Base-by-base conservation (phyloP, 2,888 invertebrate species). In the Lingula anatina region DNA sequence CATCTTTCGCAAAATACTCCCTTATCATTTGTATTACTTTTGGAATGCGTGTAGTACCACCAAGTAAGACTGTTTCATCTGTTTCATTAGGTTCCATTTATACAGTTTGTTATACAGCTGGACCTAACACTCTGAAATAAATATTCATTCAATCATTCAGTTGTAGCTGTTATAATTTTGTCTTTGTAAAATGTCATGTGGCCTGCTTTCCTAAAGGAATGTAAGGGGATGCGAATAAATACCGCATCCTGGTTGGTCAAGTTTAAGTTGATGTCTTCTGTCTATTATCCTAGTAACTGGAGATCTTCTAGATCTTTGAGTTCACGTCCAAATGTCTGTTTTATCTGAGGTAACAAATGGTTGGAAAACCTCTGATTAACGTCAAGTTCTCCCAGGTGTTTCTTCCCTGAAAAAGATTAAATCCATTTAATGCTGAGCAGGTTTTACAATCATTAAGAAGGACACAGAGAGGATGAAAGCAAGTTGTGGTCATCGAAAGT, bases 331-430 rank as follows among this genome's bases (percentile, higher is more conserved):
- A 63, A 71, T 43, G 66, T 54, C n/a, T 63, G 53, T 28, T 68
- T 57, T 35, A 79, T 69, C 1, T 59, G 50, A 15, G 53, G 51
- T 47, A 60, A 53, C 3, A 80, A 44, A 53, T 75, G 64, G 12
- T 66, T 55, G 48, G 77, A 65, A 15, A 80, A 61, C 24, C 78
- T 64, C 51, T 79, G 73, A 56, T 80, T 81, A 64, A 81, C 80
- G 57, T 81, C 81, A 54, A 81, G 80, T 2, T 80, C 81, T 12
- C 81, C 81, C 3, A 81, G 65, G 44, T 77, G 73, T 59, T 81
- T 81, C 60, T 81, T 81, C 38, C 79, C 74, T 71, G 55, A 21
- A 48, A 49, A n/a, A n/a, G n/a, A n/a, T n/a, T n/a, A n/a, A n/a
- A n/a, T n/a, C n/a, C n/a, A n/a, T n/a, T n/a, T n/a, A n/a, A n/a